Percentiles rank a stretch among this genome's conserved stretches.
phyloP scores from a whole-genome alignment of 2,113 vertebrate genomes.

The Gymnobelideus leadbeateri region DNA sequence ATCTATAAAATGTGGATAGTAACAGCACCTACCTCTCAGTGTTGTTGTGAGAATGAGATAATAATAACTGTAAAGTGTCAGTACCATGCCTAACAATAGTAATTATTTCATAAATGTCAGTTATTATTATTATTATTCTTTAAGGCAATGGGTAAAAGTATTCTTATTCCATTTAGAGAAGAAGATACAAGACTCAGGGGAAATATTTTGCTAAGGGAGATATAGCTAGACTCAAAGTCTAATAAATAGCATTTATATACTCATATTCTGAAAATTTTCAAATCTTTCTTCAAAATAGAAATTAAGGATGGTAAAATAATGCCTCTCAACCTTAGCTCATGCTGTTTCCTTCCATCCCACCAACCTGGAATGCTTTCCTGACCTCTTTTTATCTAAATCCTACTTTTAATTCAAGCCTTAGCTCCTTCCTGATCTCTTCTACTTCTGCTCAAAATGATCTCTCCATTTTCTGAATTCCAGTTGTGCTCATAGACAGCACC shows the following conservation, averaged over 20 bases:
- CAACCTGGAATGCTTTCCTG: neutral
- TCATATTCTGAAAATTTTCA: neutral
- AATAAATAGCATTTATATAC: neutral
- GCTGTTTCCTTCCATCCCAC: neutral
- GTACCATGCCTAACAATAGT: neutral
- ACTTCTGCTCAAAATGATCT: neutral
- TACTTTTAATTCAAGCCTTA: slow-evolving; percentile 13
- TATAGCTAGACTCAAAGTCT: neutral
- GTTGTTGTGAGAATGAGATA: neutral
- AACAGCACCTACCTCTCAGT: neutral
- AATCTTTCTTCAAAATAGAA: neutral
- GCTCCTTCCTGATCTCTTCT: neutral
- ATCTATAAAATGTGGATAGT: neutral
- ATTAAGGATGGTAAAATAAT: neutral
- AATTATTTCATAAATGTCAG: neutral
- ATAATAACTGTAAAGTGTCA: neutral
- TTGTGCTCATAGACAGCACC: neutral
- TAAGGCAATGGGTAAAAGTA: neutral
- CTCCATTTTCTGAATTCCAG: neutral
- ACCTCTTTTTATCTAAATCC: neutral
- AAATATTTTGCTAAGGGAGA: neutral
- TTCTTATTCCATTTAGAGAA: neutral
- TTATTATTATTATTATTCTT: neutral
- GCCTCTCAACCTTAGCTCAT: neutral
- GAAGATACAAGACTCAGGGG: neutral